A percentile compares a stretch with the other conserved stretches of the same genome.
Conservation (phyloP, 2,113 vertebrate genomes). For the Psilopogon haemacephalus region DNA sequence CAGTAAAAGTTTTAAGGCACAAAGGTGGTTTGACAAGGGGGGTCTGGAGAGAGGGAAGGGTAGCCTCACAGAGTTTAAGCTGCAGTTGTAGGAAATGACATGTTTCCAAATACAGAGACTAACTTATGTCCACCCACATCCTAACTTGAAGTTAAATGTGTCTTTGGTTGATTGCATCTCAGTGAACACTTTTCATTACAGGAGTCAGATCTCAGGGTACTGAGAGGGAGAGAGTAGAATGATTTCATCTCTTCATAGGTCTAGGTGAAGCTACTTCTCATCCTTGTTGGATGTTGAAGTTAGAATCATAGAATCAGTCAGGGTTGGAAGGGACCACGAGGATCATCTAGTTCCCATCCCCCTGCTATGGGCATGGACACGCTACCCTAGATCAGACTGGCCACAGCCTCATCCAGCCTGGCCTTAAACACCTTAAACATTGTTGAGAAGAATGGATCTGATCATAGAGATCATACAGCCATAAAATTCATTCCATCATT, state of each 20-base stretch:
- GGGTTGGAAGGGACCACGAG: no score
- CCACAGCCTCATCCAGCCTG: no score
- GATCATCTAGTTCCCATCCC: no score
- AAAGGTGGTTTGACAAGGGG: not conserved
- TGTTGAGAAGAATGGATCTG: not conserved
- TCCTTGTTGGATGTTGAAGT: not conserved
- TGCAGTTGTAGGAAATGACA: not conserved
- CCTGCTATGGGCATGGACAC: no score
- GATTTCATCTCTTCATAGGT: not conserved
- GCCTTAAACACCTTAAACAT: no score
- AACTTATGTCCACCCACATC: rapidly evolving
- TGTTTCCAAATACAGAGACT: not conserved
- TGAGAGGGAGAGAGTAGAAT: not conserved
- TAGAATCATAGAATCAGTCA: no score
- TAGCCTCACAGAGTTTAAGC: not conserved
- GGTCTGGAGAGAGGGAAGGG: not conserved
- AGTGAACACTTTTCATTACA: not conserved
- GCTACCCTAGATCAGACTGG: no score
- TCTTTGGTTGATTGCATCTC: not conserved
- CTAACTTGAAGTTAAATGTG: not conserved
- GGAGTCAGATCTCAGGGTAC: not conserved
- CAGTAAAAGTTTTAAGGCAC: not conserved
- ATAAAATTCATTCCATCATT: not conserved
- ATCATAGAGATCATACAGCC: not conserved
- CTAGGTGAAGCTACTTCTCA: not conserved